Evolutionary conservation across 2,797 vertebrate species (phyloP).

Genomic region (Huso huso): DNA sequence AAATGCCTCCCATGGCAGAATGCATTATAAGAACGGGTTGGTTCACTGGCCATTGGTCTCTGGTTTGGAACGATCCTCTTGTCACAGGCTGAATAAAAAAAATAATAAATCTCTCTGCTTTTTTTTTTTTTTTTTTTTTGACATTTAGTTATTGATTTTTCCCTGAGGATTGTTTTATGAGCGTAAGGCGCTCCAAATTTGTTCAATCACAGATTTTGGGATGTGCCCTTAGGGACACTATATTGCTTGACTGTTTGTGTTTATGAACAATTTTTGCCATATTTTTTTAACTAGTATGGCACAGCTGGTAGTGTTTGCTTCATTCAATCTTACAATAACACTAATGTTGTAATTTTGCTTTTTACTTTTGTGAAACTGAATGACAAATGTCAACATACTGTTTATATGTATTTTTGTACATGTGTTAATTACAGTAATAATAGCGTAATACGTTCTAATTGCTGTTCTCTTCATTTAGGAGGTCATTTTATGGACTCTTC

Average conservation of each 20-base stretch:
- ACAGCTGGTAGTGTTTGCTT: too few species aligned
- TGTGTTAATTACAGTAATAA: too few species aligned
- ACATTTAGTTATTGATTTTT: not conserved
- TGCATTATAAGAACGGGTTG: slow-evolving; percentile 19
- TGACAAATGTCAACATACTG: too few species aligned
- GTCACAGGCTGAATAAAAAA: not conserved
- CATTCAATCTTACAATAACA: too few species aligned
- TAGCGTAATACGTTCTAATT: slow-evolving; percentile 8
- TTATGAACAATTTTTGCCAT: not conserved
- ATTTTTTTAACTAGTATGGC: not conserved
- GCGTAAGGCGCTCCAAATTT: not conserved
- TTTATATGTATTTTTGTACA: too few species aligned
- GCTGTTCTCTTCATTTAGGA: slow-evolving; percentile 46
- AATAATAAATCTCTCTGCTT: slow-evolving; percentile 2
- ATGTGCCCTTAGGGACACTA: not conserved
- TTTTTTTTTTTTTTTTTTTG: not conserved
- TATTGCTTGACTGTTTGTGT: slow-evolving; percentile 2
- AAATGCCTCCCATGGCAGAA: slow-evolving; percentile 26
- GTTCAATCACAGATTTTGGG: too few species aligned
- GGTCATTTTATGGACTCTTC: slow-evolving; percentile 83
- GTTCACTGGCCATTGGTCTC: not conserved
- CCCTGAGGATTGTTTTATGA: slow-evolving; percentile 1
- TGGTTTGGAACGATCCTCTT: not conserved
- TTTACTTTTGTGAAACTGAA: too few species aligned
- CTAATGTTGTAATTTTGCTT: not conserved